Evolutionary conservation across 2,888 invertebrate genomes (phyloP).

Genomic region (Hydroisotoma schaefferi): DNA sequence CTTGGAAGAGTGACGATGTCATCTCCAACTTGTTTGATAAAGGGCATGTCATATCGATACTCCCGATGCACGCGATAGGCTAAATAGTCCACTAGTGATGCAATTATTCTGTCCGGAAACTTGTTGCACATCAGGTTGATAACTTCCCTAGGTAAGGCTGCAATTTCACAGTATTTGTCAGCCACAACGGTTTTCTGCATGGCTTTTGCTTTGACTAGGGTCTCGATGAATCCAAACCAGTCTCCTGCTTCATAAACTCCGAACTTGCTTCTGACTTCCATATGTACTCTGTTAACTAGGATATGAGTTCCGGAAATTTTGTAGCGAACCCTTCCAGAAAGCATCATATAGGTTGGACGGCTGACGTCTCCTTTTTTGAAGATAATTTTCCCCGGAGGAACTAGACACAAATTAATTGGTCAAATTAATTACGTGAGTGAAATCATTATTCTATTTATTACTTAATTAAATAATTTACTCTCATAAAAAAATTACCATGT

Average conservation of each 20-base stretch:
- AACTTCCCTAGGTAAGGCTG: neutral
- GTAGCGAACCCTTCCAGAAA: slow-evolving; percentile 2
- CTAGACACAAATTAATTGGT: too few species aligned
- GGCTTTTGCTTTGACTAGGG: neutral
- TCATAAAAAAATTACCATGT: too few species aligned
- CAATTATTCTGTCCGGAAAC: slow-evolving; percentile 1
- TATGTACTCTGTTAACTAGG: neutral
- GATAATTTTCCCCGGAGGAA: neutral
- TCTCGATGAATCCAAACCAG: slow-evolving; percentile 12
- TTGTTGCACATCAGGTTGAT: slow-evolving; percentile 1
- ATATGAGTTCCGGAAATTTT: neutral
- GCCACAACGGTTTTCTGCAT: slow-evolving; percentile 11
- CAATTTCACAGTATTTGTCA: slow-evolving; percentile 7
- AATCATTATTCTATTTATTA: too few species aligned
- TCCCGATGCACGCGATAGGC: neutral
- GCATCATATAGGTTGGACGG: neutral
- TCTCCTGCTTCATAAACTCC: slow-evolving; percentile 6
- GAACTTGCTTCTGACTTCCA: slow-evolving; percentile 9
- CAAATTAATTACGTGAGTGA: too few species aligned
- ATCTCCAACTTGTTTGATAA: neutral
- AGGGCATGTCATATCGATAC: slow-evolving; percentile 5
- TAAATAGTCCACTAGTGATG: slow-evolving; percentile 1
- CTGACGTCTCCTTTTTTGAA: slow-evolving; percentile 1
- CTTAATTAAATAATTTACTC: too few species aligned
- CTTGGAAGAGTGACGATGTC: neutral